Evolutionary conservation across 1,140 invertebrate species (phyloP).

Genomic region (Diachasma alloeum): DNA sequence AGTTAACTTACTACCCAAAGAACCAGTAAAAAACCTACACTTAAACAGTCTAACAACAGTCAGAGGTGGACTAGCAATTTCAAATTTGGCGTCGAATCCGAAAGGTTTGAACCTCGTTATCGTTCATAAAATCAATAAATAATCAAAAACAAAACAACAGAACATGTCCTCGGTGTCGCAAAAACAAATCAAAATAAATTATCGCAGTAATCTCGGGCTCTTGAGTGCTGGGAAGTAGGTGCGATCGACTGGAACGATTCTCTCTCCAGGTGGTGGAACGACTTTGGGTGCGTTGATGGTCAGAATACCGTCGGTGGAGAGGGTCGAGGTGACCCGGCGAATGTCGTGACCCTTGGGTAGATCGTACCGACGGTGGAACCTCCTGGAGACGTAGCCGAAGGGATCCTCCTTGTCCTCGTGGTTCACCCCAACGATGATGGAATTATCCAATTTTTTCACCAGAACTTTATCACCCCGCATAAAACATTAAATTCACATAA

Average conservation of each 20-base stretch:
- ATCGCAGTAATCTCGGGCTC: not conserved
- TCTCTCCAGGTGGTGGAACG: constrained; percentile 38
- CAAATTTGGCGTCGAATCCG: too few relatives aligned
- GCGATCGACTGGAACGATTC: constrained; percentile 42
- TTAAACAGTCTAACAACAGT: too few relatives aligned
- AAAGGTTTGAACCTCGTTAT: too few relatives aligned
- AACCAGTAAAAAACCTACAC: not conserved
- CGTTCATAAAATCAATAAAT: not conserved
- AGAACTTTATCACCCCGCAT: too few relatives aligned
- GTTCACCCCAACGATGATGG: constrained; percentile 81
- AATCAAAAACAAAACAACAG: not conserved
- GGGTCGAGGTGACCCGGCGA: constrained; percentile 70
- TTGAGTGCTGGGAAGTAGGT: constrained; percentile 30
- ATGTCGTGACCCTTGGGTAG: constrained; percentile 71
- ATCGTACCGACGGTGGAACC: constrained; percentile 76
- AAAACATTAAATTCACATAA: too few relatives aligned
- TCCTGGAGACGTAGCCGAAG: constrained; percentile 77
- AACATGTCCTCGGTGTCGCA: not conserved
- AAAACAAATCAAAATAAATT: not conserved
- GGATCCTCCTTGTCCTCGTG: constrained; percentile 85
- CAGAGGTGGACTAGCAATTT: too few relatives aligned
- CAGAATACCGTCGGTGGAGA: constrained; percentile 78
- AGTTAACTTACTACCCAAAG: not conserved
- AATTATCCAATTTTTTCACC: constrained; percentile 85
- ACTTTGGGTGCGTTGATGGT: constrained; percentile 70